Evolutionary conservation across 2,888 invertebrate species (phyloP), one percentile per base, ranked within the genome.

Genomic region (Tribolium freemani): DNA sequence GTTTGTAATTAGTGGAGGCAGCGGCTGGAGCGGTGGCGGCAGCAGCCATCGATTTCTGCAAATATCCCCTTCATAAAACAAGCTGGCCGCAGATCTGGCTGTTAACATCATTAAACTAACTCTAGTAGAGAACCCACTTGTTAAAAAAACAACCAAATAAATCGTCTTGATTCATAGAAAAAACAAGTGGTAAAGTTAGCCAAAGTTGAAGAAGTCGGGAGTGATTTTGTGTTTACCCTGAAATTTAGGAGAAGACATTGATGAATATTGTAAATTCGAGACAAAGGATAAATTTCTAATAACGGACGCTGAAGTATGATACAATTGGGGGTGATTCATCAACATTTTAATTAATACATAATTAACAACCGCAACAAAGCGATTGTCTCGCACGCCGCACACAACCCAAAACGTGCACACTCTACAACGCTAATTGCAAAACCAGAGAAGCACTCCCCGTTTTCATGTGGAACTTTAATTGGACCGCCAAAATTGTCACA

Each of bases 321-420:
- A 83, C 83, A 83, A 83, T 83, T 79, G 82, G 80, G 80, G 82
- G 83, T 83, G 83, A 84, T 84, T 84, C 83, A 84, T 84, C 84
- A 84, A 83, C 83, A 84, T 84, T 84, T 84, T 84, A 84, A 84
- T 84, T 84, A 84, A 84, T 84, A 83, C 82, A 83, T 84, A 84
- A 84, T 84, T 84, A 84, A 84, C 83, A 84, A 82, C 83, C 82
- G 82, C 83, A 82, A 84, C 84, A 84, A 84, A 83, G 83, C 82
- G 81, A 83, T 84, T 83, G 83, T 83, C 83, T 82, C 81, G 76
- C 71, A 61, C 61, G 48, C 69, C 69, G 57, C 61, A 70, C 61
- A 54, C 70, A 69, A 57, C 72, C 68, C 69, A 45, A 60, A 51
- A 61, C 56, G 60, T 69, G 61, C 64, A 69, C 71, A 58, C 56